These are phyloP conservation scores for Podiceps cristatus DNA, from an alignment of 2,113 vertebrate species.

Conservation along the genomic window DNA sequence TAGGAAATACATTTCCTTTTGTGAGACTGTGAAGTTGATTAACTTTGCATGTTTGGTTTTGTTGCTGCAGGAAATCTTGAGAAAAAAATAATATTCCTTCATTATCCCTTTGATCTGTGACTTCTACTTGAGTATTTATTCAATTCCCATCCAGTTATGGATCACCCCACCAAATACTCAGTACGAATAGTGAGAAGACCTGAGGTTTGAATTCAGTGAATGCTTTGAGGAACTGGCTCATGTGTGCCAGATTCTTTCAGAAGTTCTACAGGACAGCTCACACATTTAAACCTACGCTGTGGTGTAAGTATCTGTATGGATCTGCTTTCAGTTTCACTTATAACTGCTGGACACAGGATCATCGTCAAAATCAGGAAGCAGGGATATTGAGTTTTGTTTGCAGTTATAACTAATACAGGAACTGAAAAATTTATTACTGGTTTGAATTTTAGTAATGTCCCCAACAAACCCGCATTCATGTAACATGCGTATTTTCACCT, in stretches of 20 bases:
- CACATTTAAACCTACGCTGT: neutral
- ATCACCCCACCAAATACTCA: neutral
- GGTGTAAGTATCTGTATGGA: neutral
- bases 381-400: neutral
- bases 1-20: neutral
- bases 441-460: neutral
- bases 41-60: neutral
- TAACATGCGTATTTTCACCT: neutral
- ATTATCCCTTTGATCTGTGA: neutral
- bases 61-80: neutral
- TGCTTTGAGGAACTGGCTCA: neutral
- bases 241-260: neutral
- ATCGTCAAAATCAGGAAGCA: neutral
- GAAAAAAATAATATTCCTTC: neutral
- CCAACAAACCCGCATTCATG: neutral
- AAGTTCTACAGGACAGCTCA: neutral
- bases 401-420: neutral
- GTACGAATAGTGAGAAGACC: neutral
- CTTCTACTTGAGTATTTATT: neutral
- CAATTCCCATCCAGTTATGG: neutral
- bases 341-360: neutral
- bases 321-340: neutral
- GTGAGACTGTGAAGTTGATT: neutral
- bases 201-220: neutral
- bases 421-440: neutral